A percentile compares a stretch with the other conserved stretches of the same genome.
Conservation (phyloP, 2,888 invertebrate species). For the Pristionchus exspectatus region DNA sequence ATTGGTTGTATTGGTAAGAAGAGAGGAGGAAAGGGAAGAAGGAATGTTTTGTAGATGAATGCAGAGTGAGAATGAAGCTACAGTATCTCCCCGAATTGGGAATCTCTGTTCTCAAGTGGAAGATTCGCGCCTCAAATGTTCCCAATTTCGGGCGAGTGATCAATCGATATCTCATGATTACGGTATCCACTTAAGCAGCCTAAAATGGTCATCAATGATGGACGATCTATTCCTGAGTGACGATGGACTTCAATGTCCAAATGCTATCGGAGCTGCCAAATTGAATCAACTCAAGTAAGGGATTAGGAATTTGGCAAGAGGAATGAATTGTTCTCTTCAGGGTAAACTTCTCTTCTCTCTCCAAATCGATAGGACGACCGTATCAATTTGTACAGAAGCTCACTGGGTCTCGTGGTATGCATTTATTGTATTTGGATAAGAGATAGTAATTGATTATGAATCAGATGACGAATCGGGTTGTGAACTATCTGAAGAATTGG, state of each 20-base stretch:
- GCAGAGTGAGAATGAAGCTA: slow-evolving; percentile 56
- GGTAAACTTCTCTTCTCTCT: slow-evolving; percentile 59
- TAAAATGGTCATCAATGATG: slow-evolving; percentile 55
- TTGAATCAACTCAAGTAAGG: slow-evolving; percentile 60
- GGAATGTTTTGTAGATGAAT: slow-evolving; percentile 54
- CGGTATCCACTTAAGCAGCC: neutral
- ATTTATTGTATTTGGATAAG: neutral
- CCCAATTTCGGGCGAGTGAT: slow-evolving; percentile 52
- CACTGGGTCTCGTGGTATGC: slow-evolving; percentile 55
- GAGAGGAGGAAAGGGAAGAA: neutral
- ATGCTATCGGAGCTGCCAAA: slow-evolving; percentile 62
- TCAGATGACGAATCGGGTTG: slow-evolving; percentile 48
- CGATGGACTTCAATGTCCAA: slow-evolving; percentile 60
- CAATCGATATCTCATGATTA: neutral
- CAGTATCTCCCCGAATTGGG: slow-evolving; percentile 60
- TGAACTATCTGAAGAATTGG: slow-evolving; percentile 60
- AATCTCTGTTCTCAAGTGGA: slow-evolving; percentile 60
- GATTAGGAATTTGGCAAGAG: neutral
- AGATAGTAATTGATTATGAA: neutral
- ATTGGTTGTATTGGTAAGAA: slow-evolving; percentile 52
- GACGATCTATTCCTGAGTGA: slow-evolving; percentile 62
- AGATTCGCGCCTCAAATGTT: slow-evolving; percentile 52
- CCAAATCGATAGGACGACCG: slow-evolving; percentile 60
- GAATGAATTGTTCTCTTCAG: slow-evolving; percentile 53
- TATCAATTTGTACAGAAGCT: slow-evolving; percentile 62